Base-by-base conservation (phyloP, 2,797 vertebrate genomes). In the Hippopotamyrus pictus region DNA sequence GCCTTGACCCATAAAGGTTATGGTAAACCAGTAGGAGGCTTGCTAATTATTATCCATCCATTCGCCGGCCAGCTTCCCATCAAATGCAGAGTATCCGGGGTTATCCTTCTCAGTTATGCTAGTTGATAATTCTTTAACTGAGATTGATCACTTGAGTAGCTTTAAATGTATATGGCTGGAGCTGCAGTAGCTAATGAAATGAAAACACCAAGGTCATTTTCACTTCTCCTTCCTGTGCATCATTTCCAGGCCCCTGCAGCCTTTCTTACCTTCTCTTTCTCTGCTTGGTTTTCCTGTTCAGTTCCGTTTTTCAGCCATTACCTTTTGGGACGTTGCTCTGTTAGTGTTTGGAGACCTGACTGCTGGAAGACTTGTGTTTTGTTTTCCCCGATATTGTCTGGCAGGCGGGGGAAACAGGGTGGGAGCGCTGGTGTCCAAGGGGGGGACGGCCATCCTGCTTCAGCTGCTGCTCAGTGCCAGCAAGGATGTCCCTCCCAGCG, bases 371-470 rank as follows among this genome's bases (percentile, higher is more conserved):
- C 65, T 73, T 73, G 29, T 1, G 1, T 76, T 79, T 46, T 79
- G 17, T 79, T 79, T 79, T 8, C 9, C 14, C 17, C 19, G 22
- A 83, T 37, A 89, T 69, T 90, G 89, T 91, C 92, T 93, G 54
- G 89, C 91, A 99, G 98, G 97, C 91, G 96, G 97, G 14, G 97
- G 97, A 89, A 96, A 97, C 90, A 97, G 97, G 94, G 95, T 97
- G 1, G 96, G 94, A 6, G 93, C 97, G 85, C 96, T 99, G 91
- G 97, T 99, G 48, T 95, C 96, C 88, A 99, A 98, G 95, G 99
- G 99, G 93, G 98, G 98, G 89, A 97, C 98, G n/a, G 97, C 97
- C 65, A 94, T 98, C 91, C 94, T 99, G 88, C 92, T 99, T 90
- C 98, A 99, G 90, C 94, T 98, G 91, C 94, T 99, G 86, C 93